Evolutionary conservation across 2,888 invertebrate species (phyloP).

Genomic region (Ceraclea dissimilis): DNA sequence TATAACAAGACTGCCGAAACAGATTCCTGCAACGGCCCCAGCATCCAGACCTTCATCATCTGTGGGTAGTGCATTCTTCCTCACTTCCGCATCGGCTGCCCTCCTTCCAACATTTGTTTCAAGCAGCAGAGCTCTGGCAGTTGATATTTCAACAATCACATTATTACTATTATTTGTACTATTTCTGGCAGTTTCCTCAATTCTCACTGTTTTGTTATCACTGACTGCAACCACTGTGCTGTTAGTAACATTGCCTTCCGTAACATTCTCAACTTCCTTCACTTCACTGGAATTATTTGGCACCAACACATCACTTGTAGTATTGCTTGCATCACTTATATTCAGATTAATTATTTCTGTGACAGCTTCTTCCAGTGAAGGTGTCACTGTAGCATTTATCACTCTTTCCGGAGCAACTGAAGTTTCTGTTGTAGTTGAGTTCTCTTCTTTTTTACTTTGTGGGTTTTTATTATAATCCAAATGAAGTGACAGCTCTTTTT

Average conservation of each 20-base stretch:
- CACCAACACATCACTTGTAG: not conserved
- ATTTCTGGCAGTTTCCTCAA: not conserved
- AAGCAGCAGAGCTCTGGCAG: conserved; percentile 20
- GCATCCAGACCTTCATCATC: conserved; percentile 43
- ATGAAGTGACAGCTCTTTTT: conserved; percentile 17
- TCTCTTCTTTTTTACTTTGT: not conserved
- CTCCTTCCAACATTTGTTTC: conserved; percentile 21
- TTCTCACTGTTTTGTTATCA: not conserved
- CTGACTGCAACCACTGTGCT: conserved; percentile 11
- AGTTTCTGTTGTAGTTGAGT: not conserved
- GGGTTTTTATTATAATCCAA: conserved; percentile 11
- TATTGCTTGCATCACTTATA: conserved; percentile 3
- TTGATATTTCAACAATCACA: conserved; percentile 18
- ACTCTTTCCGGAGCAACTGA: not conserved
- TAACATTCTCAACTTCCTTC: not conserved
- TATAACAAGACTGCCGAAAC: conserved; percentile 57
- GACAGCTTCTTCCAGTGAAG: conserved; percentile 1
- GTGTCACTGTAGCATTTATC: conserved; percentile 3
- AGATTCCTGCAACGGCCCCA: conserved; percentile 61
- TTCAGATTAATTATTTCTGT: conserved; percentile 5
- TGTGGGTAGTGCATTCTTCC: conserved; percentile 1
- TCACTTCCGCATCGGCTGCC: conserved; percentile 14
- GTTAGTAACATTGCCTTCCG: conserved; percentile 3
- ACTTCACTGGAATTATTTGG: not conserved
- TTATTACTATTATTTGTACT: not conserved